Percentiles rank a stretch among this genome's conserved stretches.
Conservation (phyloP, 2,797 vertebrate species). For the Malurus splendens region DNA sequence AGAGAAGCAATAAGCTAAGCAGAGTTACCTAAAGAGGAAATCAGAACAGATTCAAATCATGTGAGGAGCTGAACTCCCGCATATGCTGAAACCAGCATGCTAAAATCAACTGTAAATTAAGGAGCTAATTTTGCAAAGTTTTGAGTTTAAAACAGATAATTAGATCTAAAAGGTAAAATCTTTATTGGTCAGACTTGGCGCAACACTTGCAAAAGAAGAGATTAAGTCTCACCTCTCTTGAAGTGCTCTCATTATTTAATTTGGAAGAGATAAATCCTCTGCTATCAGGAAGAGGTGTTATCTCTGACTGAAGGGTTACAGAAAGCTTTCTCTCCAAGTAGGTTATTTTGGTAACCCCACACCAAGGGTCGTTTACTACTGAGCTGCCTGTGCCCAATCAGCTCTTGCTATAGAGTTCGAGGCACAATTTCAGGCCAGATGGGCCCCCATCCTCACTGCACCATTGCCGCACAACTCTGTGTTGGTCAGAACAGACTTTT, state of each 20-base stretch:
- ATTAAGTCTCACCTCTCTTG: not conserved
- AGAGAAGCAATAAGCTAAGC: not conserved
- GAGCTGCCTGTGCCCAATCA: not conserved
- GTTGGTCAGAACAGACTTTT: not conserved
- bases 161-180: not conserved
- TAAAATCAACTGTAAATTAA: not conserved
- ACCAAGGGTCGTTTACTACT: not conserved
- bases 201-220: not conserved
- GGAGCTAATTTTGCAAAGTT: not conserved
- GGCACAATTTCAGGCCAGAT: not conserved
- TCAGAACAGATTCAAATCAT: not conserved
- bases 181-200: not conserved
- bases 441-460: not conserved
- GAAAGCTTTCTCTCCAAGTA: not conserved
- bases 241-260: not conserved
- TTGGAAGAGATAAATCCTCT: not conserved
- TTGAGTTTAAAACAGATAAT: not conserved
- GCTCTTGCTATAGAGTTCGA: not conserved
- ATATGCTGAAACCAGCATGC: not conserved
- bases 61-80: not conserved
- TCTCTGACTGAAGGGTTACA: not conserved
- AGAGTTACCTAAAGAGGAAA: not conserved
- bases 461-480: fast-evolving
- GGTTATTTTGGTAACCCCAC: not conserved
- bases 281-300: not conserved